These are phyloP conservation scores for Haemorhous mexicanus DNA, from an alignment of 2,113 vertebrate genomes.

Conservation along the genomic window DNA sequence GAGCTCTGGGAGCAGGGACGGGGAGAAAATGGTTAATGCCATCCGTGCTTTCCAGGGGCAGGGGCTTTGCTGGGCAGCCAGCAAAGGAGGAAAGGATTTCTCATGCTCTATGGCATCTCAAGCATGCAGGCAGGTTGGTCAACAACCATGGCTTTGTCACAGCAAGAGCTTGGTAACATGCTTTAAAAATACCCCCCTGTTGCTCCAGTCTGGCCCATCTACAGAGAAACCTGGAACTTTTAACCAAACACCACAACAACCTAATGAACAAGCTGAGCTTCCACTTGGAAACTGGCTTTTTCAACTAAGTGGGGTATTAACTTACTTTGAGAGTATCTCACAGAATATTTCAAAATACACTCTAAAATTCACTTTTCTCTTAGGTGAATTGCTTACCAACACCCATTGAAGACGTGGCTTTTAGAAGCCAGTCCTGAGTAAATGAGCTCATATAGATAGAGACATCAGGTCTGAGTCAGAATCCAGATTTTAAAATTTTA, in stretches of 20 bases:
- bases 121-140: neutral
- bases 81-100: neutral
- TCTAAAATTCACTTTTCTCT: neutral
- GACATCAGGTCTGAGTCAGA: neutral
- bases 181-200: neutral
- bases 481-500: neutral
- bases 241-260: neutral
- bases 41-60: neutral
- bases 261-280: neutral
- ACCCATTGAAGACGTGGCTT: neutral
- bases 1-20: neutral
- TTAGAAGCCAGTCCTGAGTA: neutral
- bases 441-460: neutral
- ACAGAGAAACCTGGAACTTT: neutral
- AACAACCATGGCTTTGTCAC: neutral
- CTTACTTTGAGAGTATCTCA: neutral
- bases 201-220: neutral
- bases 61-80: neutral
- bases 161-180: neutral
- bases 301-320: neutral
- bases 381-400: neutral
- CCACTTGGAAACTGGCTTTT: neutral
- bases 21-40: neutral
- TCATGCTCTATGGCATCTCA: neutral
- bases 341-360: neutral